Conservation (phyloP, 2,888 invertebrate genomes). For the Synanthedon formicaeformis region DNA sequence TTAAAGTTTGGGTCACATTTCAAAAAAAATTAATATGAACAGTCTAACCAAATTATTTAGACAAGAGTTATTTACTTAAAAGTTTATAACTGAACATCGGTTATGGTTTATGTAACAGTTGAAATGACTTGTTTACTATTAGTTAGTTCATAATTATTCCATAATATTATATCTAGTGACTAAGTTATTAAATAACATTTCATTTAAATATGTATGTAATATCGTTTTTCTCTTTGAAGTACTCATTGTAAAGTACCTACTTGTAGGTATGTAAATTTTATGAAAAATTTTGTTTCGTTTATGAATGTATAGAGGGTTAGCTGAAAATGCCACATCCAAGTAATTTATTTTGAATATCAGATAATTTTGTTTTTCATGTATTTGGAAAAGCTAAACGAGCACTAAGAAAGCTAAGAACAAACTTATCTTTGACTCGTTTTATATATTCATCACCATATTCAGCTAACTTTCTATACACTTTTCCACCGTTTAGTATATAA, state of each 20-base stretch:
- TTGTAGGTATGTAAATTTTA: neutral
- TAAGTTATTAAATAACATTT: neutral
- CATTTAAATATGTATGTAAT: neutral
- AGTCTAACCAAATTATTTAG: too few relatives aligned
- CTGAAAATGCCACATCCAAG: too few relatives aligned
- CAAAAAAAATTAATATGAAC: too few relatives aligned
- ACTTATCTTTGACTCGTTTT: too few relatives aligned
- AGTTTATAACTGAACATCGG: slow-evolving; percentile 1
- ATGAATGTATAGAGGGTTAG: too few relatives aligned
- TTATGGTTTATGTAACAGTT: slow-evolving; percentile 1
- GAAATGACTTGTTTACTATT: slow-evolving; percentile 1
- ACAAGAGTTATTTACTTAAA: slow-evolving; percentile 1
- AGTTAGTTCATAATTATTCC: neutral
- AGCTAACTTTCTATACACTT: slow-evolving; percentile 1
- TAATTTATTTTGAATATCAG: too few relatives aligned
- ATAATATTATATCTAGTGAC: slow-evolving; percentile 1
- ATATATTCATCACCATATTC: neutral
- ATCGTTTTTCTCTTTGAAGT: slow-evolving; percentile 2
- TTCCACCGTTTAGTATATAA: neutral
- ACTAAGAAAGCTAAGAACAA: too few relatives aligned
- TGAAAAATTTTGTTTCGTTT: too few relatives aligned
- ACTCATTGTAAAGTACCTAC: slow-evolving; percentile 8
- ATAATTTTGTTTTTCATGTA: too few relatives aligned
- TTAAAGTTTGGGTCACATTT: too few relatives aligned
- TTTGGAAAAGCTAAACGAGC: too few relatives aligned